Evolutionary conservation across 37 sponge, comb jelly and placozoan species (phyloP).

Genomic region (Lycopodina hypogea): DNA sequence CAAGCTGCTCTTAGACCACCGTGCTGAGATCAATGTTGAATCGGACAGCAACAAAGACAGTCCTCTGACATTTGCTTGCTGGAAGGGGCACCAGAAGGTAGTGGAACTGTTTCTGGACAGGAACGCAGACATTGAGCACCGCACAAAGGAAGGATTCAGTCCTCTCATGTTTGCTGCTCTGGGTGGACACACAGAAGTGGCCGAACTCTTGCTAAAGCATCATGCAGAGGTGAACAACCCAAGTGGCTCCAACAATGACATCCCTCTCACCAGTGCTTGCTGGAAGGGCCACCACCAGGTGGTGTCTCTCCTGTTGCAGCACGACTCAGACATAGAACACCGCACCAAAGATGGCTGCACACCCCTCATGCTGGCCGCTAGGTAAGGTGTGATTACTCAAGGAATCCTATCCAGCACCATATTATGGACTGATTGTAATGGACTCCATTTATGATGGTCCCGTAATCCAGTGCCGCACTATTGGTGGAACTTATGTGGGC

Average conservation of each 20-base stretch:
- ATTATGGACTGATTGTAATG: no score
- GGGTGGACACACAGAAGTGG: conserved; percentile 93
- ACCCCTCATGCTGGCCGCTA: conserved; percentile 97
- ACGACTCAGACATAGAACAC: conserved; percentile 84
- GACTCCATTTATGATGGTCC: no score
- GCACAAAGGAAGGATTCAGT: conserved; percentile 97
- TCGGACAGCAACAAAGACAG: conserved; percentile 97
- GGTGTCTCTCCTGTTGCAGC: conserved; percentile 72
- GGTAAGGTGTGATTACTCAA: conserved; percentile 35
- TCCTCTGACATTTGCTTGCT: conserved; percentile 98
- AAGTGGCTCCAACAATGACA: conserved; percentile 95
- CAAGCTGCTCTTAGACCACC: conserved; percentile 80
- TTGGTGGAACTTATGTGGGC: no score
- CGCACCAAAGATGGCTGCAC: conserved; percentile 98
- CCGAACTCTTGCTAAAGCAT: conserved; percentile 82
- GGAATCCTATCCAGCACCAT: no score
- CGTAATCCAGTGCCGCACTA: no score
- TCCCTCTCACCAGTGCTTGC: conserved; percentile 93
- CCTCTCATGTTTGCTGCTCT: conserved; percentile 99
- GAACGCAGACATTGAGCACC: conserved; percentile 93
- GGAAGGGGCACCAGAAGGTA: conserved; percentile 98
- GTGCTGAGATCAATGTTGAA: conserved; percentile 89
- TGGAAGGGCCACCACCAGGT: conserved; percentile 96
- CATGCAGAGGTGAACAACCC: conserved; percentile 85
- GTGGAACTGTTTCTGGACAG: conserved; percentile 85